Conservation (phyloP, 2,888 invertebrate genomes). For the Eutolmus rufibarbis region DNA sequence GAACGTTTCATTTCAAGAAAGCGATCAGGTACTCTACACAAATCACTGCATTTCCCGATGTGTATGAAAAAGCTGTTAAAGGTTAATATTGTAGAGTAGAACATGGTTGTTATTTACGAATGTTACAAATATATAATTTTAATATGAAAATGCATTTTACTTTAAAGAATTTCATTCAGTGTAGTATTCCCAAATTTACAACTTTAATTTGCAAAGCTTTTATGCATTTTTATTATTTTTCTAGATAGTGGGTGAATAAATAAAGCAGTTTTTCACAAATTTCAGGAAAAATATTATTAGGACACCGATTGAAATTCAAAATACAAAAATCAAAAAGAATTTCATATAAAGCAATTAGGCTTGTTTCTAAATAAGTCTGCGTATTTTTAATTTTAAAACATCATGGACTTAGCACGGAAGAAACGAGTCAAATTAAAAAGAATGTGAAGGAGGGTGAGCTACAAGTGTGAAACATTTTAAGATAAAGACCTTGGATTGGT, state of each 20-base stretch:
- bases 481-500: not conserved
- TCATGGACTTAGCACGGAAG: too few species aligned
- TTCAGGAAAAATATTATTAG: too few species aligned
- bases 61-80: not conserved
- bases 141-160: not conserved
- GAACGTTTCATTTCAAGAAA: not conserved
- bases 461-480: not conserved
- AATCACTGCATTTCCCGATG: not conserved
- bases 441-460: not conserved
- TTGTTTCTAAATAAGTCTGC: too few species aligned
- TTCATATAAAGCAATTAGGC: too few species aligned
- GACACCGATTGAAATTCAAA: too few species aligned
- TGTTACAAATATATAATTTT: slow-evolving; percentile 16
- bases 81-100: not conserved
- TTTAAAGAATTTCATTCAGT: not conserved
- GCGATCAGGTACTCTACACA: slow-evolving; percentile 24
- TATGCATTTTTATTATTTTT: too few species aligned
- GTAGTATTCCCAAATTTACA: too few species aligned
- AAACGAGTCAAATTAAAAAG: not conserved
- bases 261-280: too few species aligned
- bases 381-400: too few species aligned
- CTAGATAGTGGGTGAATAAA: not conserved
- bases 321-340: too few species aligned
- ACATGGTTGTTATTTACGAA: slow-evolving; percentile 13
- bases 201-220: too few species aligned